Percentiles rank a stretch among this genome's conserved stretches.
These are phyloP conservation scores for Parapsyche elsis DNA, from an alignment of 1,140 invertebrate species.

Conservation along the genomic window DNA sequence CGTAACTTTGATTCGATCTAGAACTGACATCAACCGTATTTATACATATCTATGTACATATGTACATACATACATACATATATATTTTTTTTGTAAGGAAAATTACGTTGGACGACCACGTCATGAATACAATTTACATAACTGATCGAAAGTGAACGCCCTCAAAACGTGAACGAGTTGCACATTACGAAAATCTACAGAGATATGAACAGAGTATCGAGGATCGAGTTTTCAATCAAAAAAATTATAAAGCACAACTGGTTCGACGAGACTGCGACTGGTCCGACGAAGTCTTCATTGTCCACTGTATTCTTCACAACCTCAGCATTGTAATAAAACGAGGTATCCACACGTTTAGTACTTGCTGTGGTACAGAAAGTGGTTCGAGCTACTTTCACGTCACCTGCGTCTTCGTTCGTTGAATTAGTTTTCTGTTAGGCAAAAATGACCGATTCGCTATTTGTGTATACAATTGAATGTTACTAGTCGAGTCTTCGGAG, in stretches of 20 bases:
- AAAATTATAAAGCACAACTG: no score
- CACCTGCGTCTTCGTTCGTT: constrained; percentile 2
- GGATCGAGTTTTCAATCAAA: no score
- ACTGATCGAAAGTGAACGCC: constrained; percentile 12
- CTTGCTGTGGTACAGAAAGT: constrained; percentile 31
- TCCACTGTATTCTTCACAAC: no score
- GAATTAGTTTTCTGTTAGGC: neutral
- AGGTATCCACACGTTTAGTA: no score
- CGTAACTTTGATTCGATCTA: neutral
- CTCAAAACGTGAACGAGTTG: no score
- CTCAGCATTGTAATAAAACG: no score
- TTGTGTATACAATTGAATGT: neutral
- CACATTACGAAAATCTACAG: neutral
- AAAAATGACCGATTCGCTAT: neutral
- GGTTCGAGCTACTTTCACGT: constrained; percentile 37
- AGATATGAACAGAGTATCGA: no score
- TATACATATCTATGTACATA: neutral
- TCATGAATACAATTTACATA: constrained; percentile 1
- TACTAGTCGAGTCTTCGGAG: no score
- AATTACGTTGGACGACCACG: neutral
- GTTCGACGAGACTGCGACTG: no score
- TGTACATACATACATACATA: neutral
- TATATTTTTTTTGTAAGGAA: neutral
- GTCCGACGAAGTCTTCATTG: no score
- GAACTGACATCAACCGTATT: neutral